Evolutionary conservation across 1,140 invertebrate species (phyloP), one percentile per base, ranked within the genome.

Genomic region (Leptestheria dahalacensis): DNA sequence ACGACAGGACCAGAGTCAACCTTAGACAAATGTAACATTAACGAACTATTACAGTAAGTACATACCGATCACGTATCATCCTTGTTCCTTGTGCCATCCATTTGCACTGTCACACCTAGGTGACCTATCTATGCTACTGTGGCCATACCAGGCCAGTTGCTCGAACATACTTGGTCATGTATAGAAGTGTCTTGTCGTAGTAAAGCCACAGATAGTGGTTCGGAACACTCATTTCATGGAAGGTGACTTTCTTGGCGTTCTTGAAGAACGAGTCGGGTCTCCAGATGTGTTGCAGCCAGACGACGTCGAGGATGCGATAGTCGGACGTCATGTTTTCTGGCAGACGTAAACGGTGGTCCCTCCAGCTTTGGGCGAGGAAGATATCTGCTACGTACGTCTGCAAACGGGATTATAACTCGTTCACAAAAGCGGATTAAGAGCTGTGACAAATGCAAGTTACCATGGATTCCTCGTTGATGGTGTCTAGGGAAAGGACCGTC

Each of bases 261-360:
- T 91, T 91, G 69, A 92, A 91, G 74, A 92, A 91, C 69, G 86
- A 89, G 72, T 92, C 89, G 0, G 89, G 89, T 58, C 88, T 78
- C 89, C 89, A 92, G 69, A 92, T 91, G 69, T 81, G 85, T 71
- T 90, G 85, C 64, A 92, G 72, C 88, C 88, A 92, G 64, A 87
- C 85, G 21, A 92, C 88, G 69, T 91, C 87, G 56, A 92, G 74
- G 67, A 91, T 88, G 60, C 89, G 76, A 71, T 92, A 92, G 65
- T 91, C 87, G 68, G 90, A 86, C 60, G 86, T 89, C 89, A 91
- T 92, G 70, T 91, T 91, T 70, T 89, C 87, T 28, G 88, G 88
- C 58, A 91, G 73, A 59, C 87, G 79, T 46, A 91, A 75, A 58
- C 88, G 77, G 61, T 86, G 85, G 74, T 92, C 89, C 24, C 88